Conservation (phyloP, 2,888 invertebrate species). For the Cephus sareptanus region DNA sequence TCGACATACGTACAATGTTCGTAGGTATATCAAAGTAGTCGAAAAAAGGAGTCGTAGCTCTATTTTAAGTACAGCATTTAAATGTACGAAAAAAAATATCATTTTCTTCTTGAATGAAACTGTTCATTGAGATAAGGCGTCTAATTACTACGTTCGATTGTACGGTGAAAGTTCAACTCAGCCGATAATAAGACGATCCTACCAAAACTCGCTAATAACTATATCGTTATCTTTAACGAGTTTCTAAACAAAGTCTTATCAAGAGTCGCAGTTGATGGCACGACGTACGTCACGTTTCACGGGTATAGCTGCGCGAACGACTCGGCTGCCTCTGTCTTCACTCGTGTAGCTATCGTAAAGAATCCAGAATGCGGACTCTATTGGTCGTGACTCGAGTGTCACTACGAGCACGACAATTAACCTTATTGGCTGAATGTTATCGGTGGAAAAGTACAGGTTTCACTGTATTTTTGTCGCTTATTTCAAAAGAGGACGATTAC, state of each 20-base stretch:
- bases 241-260: not conserved
- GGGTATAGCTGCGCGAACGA: not conserved
- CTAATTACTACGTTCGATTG: not conserved
- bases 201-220: not conserved
- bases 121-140: not conserved
- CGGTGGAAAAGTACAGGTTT: conserved; percentile 30
- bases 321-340: not conserved
- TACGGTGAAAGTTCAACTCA: not conserved
- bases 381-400: not conserved
- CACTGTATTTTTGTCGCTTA: not conserved
- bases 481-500: too few relatives aligned
- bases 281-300: not conserved
- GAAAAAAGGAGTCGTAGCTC: not conserved
- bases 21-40: not conserved
- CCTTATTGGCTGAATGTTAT: conserved; percentile 25
- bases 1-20: not conserved
- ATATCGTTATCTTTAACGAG: not conserved
- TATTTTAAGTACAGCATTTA: not conserved
- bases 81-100: not conserved
- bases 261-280: not conserved
- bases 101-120: not conserved
- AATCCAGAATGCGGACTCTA: not conserved
- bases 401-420: conserved; percentile 20
- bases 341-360: not conserved
- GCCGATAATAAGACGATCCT: not conserved